A percentile compares a stretch with the other conserved stretches of the same genome.
These are phyloP conservation scores for Probosciger aterrimus DNA, from an alignment of 2,113 vertebrate species.

Conservation along the genomic window DNA sequence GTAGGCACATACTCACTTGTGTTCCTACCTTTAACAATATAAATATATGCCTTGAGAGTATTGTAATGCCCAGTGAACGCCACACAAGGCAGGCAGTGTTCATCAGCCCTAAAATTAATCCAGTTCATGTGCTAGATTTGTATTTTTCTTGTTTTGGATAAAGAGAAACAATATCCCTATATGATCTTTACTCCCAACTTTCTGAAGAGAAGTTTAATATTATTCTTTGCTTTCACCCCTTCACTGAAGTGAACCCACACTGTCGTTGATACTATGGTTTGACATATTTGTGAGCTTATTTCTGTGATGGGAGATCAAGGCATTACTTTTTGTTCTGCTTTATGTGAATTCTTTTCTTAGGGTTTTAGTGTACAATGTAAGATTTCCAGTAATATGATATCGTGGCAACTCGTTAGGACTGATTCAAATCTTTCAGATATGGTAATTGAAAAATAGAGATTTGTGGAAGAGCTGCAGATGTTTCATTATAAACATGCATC, in stretches of 20 bases:
- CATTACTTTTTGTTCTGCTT: not conserved
- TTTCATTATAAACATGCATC: not conserved
- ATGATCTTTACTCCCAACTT: not conserved
- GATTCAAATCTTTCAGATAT: not conserved
- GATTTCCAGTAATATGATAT: not conserved
- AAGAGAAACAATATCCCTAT: not conserved
- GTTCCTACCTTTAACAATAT: not conserved
- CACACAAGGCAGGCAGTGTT: not conserved
- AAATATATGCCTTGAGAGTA: not conserved
- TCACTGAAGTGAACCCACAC: not conserved
- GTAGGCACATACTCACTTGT: not conserved
- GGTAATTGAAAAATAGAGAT: conserved; percentile 11
- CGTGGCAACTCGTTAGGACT: not conserved
- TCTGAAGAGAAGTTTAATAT: not conserved
- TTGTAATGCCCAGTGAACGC: not conserved
- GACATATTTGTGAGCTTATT: not conserved
- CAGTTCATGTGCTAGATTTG: not conserved
- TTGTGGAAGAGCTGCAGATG: conserved; percentile 5
- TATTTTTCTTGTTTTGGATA: not conserved
- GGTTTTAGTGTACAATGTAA: not conserved
- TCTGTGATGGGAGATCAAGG: not conserved
- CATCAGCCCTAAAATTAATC: not conserved
- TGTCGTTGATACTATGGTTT: accelerated
- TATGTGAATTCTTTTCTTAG: not conserved
- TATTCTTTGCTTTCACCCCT: not conserved